Evolutionary conservation across 2,113 vertebrate species (phyloP).

Genomic region (Phrynocephalus versicolor): DNA sequence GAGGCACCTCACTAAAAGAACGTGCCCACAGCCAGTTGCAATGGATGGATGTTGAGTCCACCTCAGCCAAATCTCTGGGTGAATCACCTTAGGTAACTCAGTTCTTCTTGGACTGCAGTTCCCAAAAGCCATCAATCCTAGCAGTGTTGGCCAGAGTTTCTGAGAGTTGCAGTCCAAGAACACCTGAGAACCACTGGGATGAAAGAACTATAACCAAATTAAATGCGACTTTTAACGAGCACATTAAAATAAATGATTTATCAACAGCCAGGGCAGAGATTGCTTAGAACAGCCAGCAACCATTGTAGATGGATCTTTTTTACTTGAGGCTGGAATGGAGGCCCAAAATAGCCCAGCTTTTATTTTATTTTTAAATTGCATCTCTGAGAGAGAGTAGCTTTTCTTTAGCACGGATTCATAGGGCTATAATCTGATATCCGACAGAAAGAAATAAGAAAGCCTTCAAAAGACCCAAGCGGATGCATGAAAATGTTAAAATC

Average conservation of each 20-base stretch:
- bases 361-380: conserved; percentile 26
- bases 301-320: not conserved
- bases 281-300: not conserved
- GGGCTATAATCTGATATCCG: not conserved
- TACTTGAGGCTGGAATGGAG: not conserved
- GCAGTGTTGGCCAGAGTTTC: no score
- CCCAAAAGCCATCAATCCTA: no score
- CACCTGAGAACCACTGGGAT: not conserved
- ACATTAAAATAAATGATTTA: not conserved
- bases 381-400: not conserved
- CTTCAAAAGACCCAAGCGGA: not conserved
- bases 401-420: not conserved
- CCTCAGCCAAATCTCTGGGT: no score
- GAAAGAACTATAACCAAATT: not conserved
- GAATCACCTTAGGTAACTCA: no score
- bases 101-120: no score
- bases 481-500: conserved; percentile 22
- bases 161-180: not conserved
- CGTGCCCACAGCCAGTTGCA: no score
- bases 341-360: conserved; percentile 8
- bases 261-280: not conserved
- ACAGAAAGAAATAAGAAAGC: conserved; percentile 13
- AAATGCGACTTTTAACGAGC: not conserved
- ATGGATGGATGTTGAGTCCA: no score
- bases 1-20: no score